phyloP scores from a whole-genome alignment of 2,888 invertebrate species.

The Bombyx huttoni region DNA sequence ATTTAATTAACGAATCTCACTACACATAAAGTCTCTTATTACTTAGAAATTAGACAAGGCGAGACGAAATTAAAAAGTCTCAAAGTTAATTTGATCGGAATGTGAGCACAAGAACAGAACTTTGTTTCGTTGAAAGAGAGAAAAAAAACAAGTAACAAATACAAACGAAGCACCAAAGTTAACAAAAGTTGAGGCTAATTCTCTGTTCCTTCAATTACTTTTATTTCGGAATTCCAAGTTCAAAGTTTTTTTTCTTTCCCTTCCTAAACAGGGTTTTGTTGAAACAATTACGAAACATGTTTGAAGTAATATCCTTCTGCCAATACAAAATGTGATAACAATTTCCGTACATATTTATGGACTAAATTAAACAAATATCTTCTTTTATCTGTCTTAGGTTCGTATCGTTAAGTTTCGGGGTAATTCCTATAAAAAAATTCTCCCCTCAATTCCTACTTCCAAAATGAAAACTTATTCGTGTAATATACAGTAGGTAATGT shows the following conservation, averaged over 20 bases:
- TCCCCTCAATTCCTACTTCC: too few relatives aligned
- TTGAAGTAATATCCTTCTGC: not conserved
- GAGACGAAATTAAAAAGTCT: not conserved
- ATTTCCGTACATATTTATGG: too few relatives aligned
- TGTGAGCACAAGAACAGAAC: constrained; percentile 1
- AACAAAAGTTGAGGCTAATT: constrained; percentile 5
- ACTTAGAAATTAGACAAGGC: not conserved
- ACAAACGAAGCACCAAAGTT: constrained; percentile 6
- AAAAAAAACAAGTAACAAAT: constrained; percentile 6
- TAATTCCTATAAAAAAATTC: too few relatives aligned
- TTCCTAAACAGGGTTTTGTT: not conserved
- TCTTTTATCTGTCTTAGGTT: too few relatives aligned
- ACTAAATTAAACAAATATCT: too few relatives aligned
- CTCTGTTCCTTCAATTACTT: constrained; percentile 4
- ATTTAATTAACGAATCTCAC: not conserved
- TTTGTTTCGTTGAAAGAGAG: not conserved
- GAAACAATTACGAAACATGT: not conserved
- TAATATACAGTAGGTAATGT: too few relatives aligned
- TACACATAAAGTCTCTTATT: not conserved
- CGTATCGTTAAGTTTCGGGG: too few relatives aligned
- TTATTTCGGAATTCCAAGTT: constrained; percentile 3
- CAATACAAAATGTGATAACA: too few relatives aligned
- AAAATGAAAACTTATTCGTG: too few relatives aligned
- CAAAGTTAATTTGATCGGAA: constrained; percentile 3
- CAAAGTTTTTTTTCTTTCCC: constrained; percentile 2